phyloP scores from a whole-genome alignment of 2,797 vertebrate genomes.

The Characodon lateralis region DNA sequence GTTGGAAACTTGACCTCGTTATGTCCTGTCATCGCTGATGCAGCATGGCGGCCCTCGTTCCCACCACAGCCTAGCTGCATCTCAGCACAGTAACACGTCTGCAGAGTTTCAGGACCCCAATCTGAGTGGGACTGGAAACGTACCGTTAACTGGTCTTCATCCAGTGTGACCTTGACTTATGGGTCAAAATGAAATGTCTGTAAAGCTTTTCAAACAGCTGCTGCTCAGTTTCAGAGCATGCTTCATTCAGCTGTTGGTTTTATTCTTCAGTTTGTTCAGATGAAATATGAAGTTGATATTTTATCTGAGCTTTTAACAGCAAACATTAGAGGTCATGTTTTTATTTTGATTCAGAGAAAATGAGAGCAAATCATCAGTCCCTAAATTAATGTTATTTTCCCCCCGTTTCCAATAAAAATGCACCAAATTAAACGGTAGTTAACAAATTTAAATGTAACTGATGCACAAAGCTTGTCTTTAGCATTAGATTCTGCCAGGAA shows the following conservation, averaged over 20 bases:
- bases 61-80: background rate
- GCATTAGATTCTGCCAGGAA: background rate
- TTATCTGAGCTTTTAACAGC: too few species aligned
- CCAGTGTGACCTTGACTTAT: background rate
- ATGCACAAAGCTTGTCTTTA: background rate
- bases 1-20: background rate
- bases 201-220: background rate
- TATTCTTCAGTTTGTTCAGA: background rate
- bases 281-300: background rate
- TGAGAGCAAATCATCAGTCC: background rate
- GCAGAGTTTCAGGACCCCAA: background rate
- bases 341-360: background rate
- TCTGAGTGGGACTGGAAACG: background rate
- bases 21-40: background rate
- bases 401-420: background rate
- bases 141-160: background rate
- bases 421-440: background rate
- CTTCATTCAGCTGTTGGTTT: background rate
- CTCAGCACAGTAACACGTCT: background rate
- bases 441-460: background rate
- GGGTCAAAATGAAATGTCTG: background rate
- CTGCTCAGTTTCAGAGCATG: background rate
- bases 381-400: background rate
- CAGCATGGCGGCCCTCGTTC: background rate
- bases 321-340: background rate